Percentiles rank a stretch among this genome's conserved stretches.
Conservation (phyloP, 2,113 vertebrate species). For the Ammospiza nelsoni region DNA sequence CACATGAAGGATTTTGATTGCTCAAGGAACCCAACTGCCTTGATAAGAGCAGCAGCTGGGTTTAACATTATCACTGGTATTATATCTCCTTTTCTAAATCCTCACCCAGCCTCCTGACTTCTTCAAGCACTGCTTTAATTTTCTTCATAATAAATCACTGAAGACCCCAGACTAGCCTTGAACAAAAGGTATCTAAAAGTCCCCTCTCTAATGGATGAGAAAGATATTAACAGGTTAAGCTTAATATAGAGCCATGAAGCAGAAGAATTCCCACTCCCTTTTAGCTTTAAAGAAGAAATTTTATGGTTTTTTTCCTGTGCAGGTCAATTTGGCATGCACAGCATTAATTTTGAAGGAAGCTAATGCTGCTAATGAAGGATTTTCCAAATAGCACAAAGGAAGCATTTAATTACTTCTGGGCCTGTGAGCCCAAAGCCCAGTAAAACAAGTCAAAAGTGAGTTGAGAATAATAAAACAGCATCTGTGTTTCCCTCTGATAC, state of each 20-base stretch:
- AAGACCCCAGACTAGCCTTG: neutral
- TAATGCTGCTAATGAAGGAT: slow-evolving; percentile 20
- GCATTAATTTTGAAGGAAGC: neutral
- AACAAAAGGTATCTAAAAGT: neutral
- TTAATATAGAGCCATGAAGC: neutral
- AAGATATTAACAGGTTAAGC: neutral
- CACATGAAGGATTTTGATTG: neutral
- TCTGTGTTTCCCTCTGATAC: neutral
- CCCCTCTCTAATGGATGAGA: neutral
- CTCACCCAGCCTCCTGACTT: neutral
- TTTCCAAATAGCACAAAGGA: slow-evolving; percentile 46
- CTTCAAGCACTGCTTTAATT: neutral
- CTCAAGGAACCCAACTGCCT: neutral
- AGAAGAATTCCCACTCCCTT: neutral
- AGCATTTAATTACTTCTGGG: slow-evolving; percentile 45
- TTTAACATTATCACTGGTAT: neutral
- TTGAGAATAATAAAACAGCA: slow-evolving; percentile 45
- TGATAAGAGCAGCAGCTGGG: neutral
- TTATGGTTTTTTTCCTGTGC: neutral
- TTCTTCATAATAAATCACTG: neutral
- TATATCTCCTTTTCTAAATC: neutral
- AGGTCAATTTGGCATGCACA: neutral
- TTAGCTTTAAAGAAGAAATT: neutral
- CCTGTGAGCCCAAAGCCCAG: slow-evolving; percentile 19
- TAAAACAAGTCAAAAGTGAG: slow-evolving; percentile 55